Evolutionary conservation across 2,888 invertebrate genomes (phyloP), one percentile per base, ranked within the genome.

Genomic region (Phortica okadai): DNA sequence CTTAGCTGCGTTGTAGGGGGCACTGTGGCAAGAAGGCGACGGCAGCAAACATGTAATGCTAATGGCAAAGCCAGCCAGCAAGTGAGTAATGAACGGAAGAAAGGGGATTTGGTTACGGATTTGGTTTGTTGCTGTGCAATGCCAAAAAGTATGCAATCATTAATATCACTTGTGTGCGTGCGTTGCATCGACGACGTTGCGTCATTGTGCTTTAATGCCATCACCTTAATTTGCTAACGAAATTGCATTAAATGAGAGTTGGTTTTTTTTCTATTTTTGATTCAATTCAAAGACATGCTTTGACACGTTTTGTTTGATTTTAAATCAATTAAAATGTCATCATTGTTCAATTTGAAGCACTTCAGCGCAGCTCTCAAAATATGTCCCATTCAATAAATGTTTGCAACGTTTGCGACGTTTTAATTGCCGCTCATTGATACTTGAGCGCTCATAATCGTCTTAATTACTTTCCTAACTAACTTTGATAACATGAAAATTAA

Each of bases 391-490:
- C 83, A 80, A 82, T 80, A 79, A 59, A 59, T 21, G 21, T 6
- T 45, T 10, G 62, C 56, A n/a, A 42, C 50, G 25, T 74, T 78
- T 74, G 76, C 8, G 14, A 50, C 80, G 64, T 73, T 84, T 80
- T 85, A 85, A 85, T 85, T 85, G 85, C 80, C 84, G 78, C 79
- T 84, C 85, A 85, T 85, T 85, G 85, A 85, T 86, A 85, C 85
- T 85, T 85, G 85, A 85, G 80, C 85, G 87, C 82, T 85, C 85
- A 85, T 85, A 86, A 85, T 85, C 87, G 87, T 80, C 84, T 84
- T 85, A 86, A 85, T 85, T 85, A 85, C 85, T 86, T 85, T 84
- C 81, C 82, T 79, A 85, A 85, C 86, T 86, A 84, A 85, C 83
- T 85, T 85, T 82, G 83, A 85, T 85, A 14, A 72, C 72, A 50